Evolutionary conservation across 1,140 invertebrate species (phyloP).

Genomic region (Bathynomus jamesi): DNA sequence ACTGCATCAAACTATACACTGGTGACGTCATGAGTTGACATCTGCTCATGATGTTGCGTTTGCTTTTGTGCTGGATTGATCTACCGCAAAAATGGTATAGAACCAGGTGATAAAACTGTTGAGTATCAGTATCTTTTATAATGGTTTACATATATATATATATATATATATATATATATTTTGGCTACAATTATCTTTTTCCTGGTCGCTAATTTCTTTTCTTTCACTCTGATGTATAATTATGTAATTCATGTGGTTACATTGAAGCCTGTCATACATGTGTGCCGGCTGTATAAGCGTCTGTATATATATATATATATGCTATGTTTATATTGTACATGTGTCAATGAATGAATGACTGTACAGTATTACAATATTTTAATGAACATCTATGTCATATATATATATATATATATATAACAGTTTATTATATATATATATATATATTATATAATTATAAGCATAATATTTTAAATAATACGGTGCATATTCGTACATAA

Average conservation of each 20-base stretch:
- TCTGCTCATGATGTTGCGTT: too few relatives aligned
- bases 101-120: too few relatives aligned
- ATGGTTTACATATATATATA: too few relatives aligned
- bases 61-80: too few relatives aligned
- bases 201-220: too few relatives aligned
- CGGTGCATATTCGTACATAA: background rate
- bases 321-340: background rate
- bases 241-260: background rate
- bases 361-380: background rate
- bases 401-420: background rate
- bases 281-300: background rate
- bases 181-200: too few relatives aligned
- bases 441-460: background rate
- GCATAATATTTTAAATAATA: background rate
- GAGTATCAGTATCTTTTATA: too few relatives aligned
- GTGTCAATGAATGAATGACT: background rate
- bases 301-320: background rate
- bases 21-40: too few relatives aligned
- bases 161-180: too few relatives aligned
- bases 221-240: background rate
- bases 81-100: too few relatives aligned
- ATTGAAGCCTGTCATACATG: background rate
- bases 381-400: background rate
- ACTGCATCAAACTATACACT: too few relatives aligned
- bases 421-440: background rate